Percentiles rank a stretch among this genome's conserved stretches.
phyloP scores from a whole-genome alignment of 1,140 invertebrate genomes.

The Adelges cooleyi region DNA sequence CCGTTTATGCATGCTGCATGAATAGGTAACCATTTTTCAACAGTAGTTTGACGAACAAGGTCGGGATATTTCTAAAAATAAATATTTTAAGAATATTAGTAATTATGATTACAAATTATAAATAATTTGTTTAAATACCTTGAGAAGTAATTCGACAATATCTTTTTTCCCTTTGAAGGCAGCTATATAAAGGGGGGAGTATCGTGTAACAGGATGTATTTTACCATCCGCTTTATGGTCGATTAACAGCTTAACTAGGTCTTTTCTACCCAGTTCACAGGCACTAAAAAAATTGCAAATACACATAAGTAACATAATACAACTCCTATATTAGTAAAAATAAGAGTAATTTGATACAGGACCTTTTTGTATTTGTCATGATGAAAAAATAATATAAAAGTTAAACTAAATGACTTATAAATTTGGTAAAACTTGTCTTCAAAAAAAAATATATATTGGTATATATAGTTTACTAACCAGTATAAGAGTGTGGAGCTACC shows the following conservation, averaged over 20 bases:
- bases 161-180: slow-evolving; percentile 73
- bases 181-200: slow-evolving; percentile 85
- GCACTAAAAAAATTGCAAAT: slow-evolving; percentile 44
- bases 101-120: slow-evolving; percentile 16
- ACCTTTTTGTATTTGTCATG: no score
- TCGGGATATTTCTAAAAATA: slow-evolving; percentile 48
- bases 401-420: no score
- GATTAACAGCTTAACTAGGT: slow-evolving; percentile 66
- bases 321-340: neutral
- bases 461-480: slow-evolving; percentile 46
- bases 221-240: slow-evolving; percentile 73
- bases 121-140: slow-evolving; percentile 29
- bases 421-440: no score
- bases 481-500: slow-evolving; percentile 77
- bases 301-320: neutral
- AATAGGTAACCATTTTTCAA: slow-evolving; percentile 83
- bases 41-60: slow-evolving; percentile 59
- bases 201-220: slow-evolving; percentile 76
- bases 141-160: slow-evolving; percentile 66
- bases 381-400: no score
- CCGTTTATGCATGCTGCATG: slow-evolving; percentile 86
- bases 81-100: slow-evolving; percentile 26
- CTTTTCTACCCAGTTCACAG: slow-evolving; percentile 66
- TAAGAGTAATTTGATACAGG: neutral
- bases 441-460: neutral